Evolutionary conservation across 1,140 invertebrate genomes (phyloP).

Genomic region (Idris sp.): DNA sequence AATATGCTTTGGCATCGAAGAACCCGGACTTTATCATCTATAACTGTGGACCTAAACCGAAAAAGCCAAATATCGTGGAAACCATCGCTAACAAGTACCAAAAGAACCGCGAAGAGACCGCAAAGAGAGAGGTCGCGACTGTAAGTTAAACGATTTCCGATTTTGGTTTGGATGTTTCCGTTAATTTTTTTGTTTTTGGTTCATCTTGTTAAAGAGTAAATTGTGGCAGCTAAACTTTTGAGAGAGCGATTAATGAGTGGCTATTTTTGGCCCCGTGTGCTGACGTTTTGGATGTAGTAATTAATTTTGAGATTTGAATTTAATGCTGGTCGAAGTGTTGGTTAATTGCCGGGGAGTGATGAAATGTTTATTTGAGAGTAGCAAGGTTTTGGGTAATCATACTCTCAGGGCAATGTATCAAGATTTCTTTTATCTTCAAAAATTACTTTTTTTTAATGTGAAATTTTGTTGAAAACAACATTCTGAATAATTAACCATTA

Average conservation of each 20-base stretch:
- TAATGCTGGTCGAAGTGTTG: constrained; percentile 15
- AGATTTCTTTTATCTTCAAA: too few relatives aligned
- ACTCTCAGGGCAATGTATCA: too few relatives aligned
- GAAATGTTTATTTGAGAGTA: constrained; percentile 28
- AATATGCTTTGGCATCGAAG: constrained; percentile 84
- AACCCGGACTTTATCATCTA: constrained; percentile 74
- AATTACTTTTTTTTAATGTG: too few relatives aligned
- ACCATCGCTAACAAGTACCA: constrained; percentile 77
- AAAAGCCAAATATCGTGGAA: constrained; percentile 74
- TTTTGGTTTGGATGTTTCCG: not conserved
- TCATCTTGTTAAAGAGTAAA: too few relatives aligned
- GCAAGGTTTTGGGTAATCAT: too few relatives aligned
- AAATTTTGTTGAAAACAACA: too few relatives aligned
- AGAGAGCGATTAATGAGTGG: constrained; percentile 13
- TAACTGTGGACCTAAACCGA: constrained; percentile 28
- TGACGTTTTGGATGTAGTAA: constrained; percentile 35
- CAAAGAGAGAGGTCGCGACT: constrained; percentile 63
- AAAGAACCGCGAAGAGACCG: constrained; percentile 36
- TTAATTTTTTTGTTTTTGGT: not conserved
- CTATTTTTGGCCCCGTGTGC: constrained; percentile 21
- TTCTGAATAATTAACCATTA: too few relatives aligned
- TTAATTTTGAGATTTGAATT: constrained; percentile 25
- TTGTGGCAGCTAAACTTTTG: too few relatives aligned
- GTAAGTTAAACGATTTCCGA: constrained; percentile 68
- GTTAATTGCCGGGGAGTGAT: constrained; percentile 33